Evolutionary conservation across 2,113 vertebrate genomes (phyloP).

Genomic region (Psephotus haematonotus): DNA sequence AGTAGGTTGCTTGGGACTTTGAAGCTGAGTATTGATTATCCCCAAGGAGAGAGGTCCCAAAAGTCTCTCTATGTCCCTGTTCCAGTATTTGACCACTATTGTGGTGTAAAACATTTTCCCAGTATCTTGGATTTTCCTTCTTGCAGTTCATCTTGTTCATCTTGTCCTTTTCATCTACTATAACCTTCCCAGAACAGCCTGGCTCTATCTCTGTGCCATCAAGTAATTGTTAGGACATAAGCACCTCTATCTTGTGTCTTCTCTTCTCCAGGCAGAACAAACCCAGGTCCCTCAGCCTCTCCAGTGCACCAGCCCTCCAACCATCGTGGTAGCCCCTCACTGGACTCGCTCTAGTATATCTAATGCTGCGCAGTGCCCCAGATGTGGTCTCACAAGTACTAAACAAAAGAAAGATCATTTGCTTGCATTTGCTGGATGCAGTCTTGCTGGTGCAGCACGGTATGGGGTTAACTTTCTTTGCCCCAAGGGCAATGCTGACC

Average conservation of each 20-base stretch:
- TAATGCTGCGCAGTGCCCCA: neutral
- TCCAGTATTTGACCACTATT: neutral
- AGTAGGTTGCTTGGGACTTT: neutral
- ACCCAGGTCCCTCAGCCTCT: neutral
- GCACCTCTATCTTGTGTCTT: rapidly evolving
- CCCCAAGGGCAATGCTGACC: neutral
- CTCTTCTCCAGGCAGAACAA: neutral
- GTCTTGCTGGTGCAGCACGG: neutral
- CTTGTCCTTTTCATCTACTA: no score
- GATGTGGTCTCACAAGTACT: neutral
- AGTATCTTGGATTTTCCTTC: neutral
- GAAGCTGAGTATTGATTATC: neutral
- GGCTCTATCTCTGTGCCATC: neutral
- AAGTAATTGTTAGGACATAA: neutral
- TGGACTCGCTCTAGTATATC: rapidly evolving
- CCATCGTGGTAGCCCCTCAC: no score
- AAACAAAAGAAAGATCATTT: neutral
- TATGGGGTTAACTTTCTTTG: neutral
- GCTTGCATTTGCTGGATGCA: neutral
- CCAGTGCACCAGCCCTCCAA: neutral
- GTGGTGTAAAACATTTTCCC: neutral
- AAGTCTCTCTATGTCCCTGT: neutral
- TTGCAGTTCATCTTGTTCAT: neutral
- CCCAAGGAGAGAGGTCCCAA: neutral
- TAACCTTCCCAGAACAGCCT: neutral